Conservation (phyloP, 2,113 vertebrate species). For the Craseonycteris thonglongyai region DNA sequence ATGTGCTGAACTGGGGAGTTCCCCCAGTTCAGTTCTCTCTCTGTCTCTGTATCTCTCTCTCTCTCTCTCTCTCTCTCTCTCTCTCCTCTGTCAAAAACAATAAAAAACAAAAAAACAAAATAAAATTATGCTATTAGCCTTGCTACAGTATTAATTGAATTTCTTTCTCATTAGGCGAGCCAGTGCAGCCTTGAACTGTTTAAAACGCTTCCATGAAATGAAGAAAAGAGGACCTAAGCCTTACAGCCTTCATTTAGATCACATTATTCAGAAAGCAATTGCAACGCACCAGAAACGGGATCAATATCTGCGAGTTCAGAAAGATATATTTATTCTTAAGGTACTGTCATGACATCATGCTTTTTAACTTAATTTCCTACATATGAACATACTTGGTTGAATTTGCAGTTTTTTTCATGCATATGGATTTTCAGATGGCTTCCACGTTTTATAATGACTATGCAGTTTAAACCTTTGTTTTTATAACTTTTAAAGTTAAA, state of each 20-base stretch:
- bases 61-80: too few relatives aligned
- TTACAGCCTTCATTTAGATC: slow-evolving; percentile 97
- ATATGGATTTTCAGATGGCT: not conserved
- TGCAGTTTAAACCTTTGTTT: not conserved
- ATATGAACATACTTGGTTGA: not conserved
- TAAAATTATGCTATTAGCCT: not conserved
- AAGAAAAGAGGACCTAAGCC: slow-evolving; percentile 96
- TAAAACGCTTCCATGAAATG: slow-evolving; percentile 97
- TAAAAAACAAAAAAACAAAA: too few relatives aligned
- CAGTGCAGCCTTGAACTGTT: slow-evolving; percentile 94
- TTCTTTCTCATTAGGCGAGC: slow-evolving; percentile 85
- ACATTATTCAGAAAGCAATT: slow-evolving; percentile 94
- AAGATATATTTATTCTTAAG: slow-evolving; percentile 96
- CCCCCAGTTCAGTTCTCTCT: too few relatives aligned
- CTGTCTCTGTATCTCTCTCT: too few relatives aligned
- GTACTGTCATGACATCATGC: slow-evolving; percentile 70
- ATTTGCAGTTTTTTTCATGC: slow-evolving; percentile 8
- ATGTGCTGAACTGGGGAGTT: too few relatives aligned
- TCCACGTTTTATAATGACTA: not conserved
- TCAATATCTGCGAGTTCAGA: slow-evolving; percentile 88
- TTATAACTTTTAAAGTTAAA: slow-evolving; percentile 6
- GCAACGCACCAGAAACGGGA: slow-evolving; percentile 89
- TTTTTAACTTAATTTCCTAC: slow-evolving; percentile 8
- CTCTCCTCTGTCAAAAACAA: too few relatives aligned
- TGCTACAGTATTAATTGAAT: not conserved